A percentile compares a stretch with the other conserved stretches of the same genome.
Evolutionary conservation across 2,888 invertebrate genomes (phyloP).

Genomic region (Ectemnius continuus): DNA sequence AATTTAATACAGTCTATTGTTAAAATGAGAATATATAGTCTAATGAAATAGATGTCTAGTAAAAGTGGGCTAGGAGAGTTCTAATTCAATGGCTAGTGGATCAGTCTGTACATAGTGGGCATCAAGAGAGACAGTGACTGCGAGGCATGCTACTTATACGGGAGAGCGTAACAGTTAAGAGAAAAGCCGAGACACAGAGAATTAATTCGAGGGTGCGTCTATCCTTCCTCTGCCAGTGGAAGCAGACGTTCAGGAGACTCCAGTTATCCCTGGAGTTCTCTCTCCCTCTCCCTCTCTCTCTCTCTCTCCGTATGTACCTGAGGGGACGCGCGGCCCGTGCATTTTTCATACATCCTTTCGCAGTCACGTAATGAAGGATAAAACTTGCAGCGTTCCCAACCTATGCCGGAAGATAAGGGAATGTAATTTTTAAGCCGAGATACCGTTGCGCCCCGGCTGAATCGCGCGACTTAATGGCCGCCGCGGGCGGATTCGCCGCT

Average conservation of each 20-base stretch:
- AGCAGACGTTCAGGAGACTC: slow-evolving; percentile 34
- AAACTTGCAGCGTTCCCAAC: slow-evolving; percentile 43
- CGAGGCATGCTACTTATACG: too few relatives aligned
- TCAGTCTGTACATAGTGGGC: too few relatives aligned
- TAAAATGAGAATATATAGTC: too few relatives aligned
- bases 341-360: slow-evolving; percentile 46
- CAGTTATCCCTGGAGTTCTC: not conserved
- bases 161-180: not conserved
- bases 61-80: too few relatives aligned
- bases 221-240: slow-evolving; percentile 28
- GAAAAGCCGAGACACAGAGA: slow-evolving; percentile 40
- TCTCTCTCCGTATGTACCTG: too few relatives aligned
- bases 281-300: too few relatives aligned
- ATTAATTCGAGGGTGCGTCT: slow-evolving; percentile 37
- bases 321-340: slow-evolving; percentile 26
- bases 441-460: slow-evolving; percentile 9
- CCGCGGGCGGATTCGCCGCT: not conserved
- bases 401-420: slow-evolving; percentile 37
- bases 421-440: slow-evolving; percentile 44
- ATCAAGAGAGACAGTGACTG: too few relatives aligned
- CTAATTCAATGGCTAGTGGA: too few relatives aligned
- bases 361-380: slow-evolving; percentile 50
- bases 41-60: too few relatives aligned
- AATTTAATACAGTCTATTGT: too few relatives aligned
- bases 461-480: slow-evolving; percentile 31